Conservation (phyloP, 2,797 vertebrate species). For the Cercopithecus hamlyni region DNA sequence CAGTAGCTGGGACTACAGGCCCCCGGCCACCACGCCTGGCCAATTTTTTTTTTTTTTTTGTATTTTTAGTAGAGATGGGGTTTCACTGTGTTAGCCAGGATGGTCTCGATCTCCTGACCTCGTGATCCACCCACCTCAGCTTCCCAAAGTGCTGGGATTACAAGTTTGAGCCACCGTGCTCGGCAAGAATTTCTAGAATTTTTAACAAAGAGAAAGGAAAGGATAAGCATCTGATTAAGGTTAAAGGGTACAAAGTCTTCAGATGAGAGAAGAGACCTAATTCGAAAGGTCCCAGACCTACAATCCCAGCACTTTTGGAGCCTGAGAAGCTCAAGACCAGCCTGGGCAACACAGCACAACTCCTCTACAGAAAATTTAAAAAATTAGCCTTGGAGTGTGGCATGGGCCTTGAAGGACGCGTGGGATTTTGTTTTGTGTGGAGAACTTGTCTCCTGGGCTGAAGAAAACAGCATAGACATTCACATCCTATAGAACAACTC, state of each 20-base stretch:
- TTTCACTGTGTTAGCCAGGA: too few species aligned
- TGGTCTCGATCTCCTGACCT: too few species aligned
- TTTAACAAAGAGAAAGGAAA: background rate
- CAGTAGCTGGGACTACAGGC: too few species aligned
- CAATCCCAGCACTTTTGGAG: background rate
- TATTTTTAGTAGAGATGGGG: too few species aligned
- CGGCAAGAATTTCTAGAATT: background rate
- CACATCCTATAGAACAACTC: background rate
- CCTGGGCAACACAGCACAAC: background rate
- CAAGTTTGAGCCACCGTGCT: too few species aligned
- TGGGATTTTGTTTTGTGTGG: background rate
- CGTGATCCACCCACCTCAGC: too few species aligned
- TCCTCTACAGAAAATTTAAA: background rate
- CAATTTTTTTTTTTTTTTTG: too few species aligned
- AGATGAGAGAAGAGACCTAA: background rate
- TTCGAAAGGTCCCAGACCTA: background rate
- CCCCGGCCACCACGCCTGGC: too few species aligned
- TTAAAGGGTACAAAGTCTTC: background rate
- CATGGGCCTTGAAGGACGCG: background rate
- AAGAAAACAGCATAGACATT: background rate
- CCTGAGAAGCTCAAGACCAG: background rate
- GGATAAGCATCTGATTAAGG: background rate
- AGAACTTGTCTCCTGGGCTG: background rate
- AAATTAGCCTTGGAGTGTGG: background rate
- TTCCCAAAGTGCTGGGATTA: too few species aligned